Base-by-base conservation (phyloP, 2,113 vertebrate genomes). In the Panthera uncia region DNA sequence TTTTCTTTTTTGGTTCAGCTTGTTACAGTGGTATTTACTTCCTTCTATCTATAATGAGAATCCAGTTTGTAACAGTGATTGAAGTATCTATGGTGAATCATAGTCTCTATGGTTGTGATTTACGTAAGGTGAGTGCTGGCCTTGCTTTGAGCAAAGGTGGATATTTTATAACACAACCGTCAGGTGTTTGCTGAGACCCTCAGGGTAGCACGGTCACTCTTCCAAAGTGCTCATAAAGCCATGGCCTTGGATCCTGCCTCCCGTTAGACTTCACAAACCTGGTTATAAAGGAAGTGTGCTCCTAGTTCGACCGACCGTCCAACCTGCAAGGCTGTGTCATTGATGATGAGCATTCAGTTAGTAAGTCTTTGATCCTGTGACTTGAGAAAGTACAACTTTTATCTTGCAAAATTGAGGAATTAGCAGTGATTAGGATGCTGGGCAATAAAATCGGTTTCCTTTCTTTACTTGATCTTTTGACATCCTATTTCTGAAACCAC, bases 401-500 rank as follows among this genome's bases (percentile, higher is more conserved):
- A 5, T 80, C 87, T 82, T 66, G 52, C 83, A 63, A 10, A 61
- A 18, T 2, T 25, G 74, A 69, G 65, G 68, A 10, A 11, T 57
- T 79, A 4, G 14, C 63, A n/a, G 15, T 23, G 41, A 61, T 19
- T 13, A 78, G 31, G 36, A 65, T n/a, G 11, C 27, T 16, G 27
- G 50, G 18, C 5, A 15, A 1, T 45, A 16, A 27, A 78, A 4
- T 25, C 0, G 0, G 63, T 82, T 61, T 95, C 23, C 11, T 81
- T 84, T 36, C n/a, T 85, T 57, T 38, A 3, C 73, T 31, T 50
- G 27, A 4, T 65, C 10, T 63, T 31, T 66, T 29, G 55, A 36
- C 27, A 1, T 80, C 36, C 29, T 57, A 5, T 93, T 95, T 95
- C 94, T 98, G 91, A 98, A 85, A 87, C 15, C 13, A 87, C 57